These are phyloP conservation scores for Hippasteria phrygiana DNA, from an alignment of 53 echinoderm and acorn worm species.

Conservation along the genomic window DNA sequence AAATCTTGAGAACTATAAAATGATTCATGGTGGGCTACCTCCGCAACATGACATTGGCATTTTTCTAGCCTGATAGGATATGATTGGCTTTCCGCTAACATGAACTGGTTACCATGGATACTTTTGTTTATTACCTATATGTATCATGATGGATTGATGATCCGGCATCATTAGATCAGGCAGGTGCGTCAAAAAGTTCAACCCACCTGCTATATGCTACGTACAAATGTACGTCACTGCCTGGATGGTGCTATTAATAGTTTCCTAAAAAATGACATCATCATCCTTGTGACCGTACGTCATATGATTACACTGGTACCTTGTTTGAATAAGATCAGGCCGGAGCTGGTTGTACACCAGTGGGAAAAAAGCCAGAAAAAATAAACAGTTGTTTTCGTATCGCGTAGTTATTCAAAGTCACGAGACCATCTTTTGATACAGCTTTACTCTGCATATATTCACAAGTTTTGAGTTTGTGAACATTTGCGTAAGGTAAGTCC, in stretches of 20 bases:
- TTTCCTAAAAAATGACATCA: conserved; percentile 4
- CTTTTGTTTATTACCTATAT: too few species aligned
- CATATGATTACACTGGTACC: conserved; percentile 15
- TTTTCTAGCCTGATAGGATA: too few species aligned
- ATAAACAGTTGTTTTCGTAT: not conserved
- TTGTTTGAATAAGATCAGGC: not conserved
- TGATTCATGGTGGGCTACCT: too few species aligned
- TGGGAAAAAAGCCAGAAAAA: not conserved
- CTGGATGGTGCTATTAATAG: conserved; percentile 26
- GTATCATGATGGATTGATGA: too few species aligned
- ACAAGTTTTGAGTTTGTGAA: not conserved
- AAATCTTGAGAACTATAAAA: too few species aligned
- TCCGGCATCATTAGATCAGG: too few species aligned
- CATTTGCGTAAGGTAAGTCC: not conserved
- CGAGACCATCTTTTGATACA: not conserved
- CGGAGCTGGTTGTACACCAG: not conserved
- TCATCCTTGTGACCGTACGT: conserved; percentile 18
- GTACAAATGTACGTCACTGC: not conserved
- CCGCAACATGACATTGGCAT: too few species aligned
- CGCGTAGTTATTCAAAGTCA: not conserved
- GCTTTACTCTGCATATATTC: not conserved
- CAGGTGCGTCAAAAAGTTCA: not conserved
- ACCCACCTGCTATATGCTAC: not conserved
- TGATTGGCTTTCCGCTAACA: too few species aligned
- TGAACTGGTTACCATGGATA: too few species aligned